A percentile compares a stretch with the other conserved stretches of the same genome.
phyloP scores from a whole-genome alignment of 2,797 vertebrate genomes.

The Acipenser transmontanus region DNA sequence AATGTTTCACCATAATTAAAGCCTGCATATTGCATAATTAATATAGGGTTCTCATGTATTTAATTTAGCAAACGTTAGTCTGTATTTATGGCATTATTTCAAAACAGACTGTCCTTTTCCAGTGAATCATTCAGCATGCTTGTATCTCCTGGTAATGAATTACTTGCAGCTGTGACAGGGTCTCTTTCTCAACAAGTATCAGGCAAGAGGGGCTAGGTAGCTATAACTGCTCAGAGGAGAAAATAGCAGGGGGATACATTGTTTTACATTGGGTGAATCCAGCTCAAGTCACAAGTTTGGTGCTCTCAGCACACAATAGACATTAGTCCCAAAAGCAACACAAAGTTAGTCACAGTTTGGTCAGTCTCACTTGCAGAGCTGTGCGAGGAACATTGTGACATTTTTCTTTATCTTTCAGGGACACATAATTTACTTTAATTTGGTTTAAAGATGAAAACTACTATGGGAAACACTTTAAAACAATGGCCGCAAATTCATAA shows the following conservation, averaged over 20 bases:
- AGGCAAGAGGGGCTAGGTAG: no score
- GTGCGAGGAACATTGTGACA: no score
- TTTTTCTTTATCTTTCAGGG: no score
- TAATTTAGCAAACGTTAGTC: not conserved
- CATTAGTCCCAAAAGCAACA: no score
- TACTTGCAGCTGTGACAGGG: not conserved
- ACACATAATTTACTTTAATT: no score
- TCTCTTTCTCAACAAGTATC: not conserved
- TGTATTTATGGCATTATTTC: not conserved
- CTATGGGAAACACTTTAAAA: no score
- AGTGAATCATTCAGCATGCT: not conserved
- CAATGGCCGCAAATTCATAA: no score
- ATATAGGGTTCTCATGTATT: conserved; percentile 5
- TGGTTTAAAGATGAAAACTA: no score
- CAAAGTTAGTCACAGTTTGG: no score
- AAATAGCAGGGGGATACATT: not conserved
- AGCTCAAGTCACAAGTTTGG: not conserved
- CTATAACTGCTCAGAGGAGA: no score
- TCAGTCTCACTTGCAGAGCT: no score
- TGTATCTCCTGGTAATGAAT: not conserved
- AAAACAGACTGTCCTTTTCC: not conserved
- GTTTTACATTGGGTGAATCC: not conserved
- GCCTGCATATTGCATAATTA: conserved; percentile 1
- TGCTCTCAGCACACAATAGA: no score
- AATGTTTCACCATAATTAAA: not conserved